Percentiles rank a stretch among this genome's conserved stretches.
phyloP scores from a whole-genome alignment of 1,140 invertebrate genomes.

The Gryon sp. region DNA sequence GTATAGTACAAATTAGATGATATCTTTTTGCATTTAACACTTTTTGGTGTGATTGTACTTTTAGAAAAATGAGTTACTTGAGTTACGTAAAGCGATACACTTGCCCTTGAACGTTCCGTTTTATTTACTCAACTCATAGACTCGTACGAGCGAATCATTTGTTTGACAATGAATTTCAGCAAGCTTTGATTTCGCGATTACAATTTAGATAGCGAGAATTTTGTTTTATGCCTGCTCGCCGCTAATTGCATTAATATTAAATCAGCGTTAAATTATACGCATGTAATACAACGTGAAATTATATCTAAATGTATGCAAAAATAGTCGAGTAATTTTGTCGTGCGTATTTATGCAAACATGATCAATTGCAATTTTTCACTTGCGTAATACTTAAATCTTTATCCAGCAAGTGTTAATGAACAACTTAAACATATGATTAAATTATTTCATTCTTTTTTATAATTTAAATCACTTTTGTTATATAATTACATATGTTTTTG shows the following conservation, averaged over 20 bases:
- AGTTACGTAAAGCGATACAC: slow-evolving; percentile 2
- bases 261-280: slow-evolving; percentile 34
- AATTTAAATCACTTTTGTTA: too few relatives aligned
- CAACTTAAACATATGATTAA: slow-evolving; percentile 22
- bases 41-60: slow-evolving; percentile 9
- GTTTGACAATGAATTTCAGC: too few relatives aligned
- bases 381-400: slow-evolving; percentile 22
- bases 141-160: neutral
- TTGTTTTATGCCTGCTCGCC: slow-evolving; percentile 22
- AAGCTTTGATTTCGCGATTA: slow-evolving; percentile 12
- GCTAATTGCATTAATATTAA: slow-evolving; percentile 46
- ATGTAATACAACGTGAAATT: slow-evolving; percentile 10
- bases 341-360: slow-evolving; percentile 1
- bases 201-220: slow-evolving; percentile 28
- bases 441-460: neutral
- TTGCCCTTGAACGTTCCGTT: slow-evolving; percentile 12
- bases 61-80: slow-evolving; percentile 7
- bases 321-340: slow-evolving; percentile 12
- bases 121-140: slow-evolving; percentile 13
- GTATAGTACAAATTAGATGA: too few relatives aligned
- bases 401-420: slow-evolving; percentile 33
- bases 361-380: slow-evolving; percentile 16
- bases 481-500: too few relatives aligned
- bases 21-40: slow-evolving; percentile 1
- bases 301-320: slow-evolving; percentile 16